Evolutionary conservation across 2,888 invertebrate species (phyloP).

Genomic region (Ormyrus nitidulus): DNA sequence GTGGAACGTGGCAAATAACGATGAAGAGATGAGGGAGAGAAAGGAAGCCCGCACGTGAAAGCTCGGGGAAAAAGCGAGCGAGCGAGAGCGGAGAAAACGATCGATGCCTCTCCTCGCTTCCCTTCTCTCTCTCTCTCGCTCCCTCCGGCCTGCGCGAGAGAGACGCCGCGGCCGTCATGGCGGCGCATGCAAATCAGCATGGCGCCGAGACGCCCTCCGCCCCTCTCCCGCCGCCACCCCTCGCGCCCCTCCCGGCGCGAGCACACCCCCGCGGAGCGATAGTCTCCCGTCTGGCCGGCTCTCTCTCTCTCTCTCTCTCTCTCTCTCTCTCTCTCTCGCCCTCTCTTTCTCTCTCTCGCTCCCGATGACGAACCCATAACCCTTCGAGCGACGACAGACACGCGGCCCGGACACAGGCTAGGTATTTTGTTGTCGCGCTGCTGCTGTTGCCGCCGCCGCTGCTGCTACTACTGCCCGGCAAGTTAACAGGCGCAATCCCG

Average conservation of each 20-base stretch:
- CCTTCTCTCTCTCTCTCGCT: conserved; percentile 47
- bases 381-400: conserved; percentile 69
- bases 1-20: conserved; percentile 68
- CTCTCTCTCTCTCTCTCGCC: too few relatives aligned
- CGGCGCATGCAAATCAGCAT: conserved; percentile 82
- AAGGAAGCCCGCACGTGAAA: conserved; percentile 58
- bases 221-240: conserved; percentile 39
- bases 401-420: conserved; percentile 68
- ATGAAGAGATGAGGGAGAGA: conserved; percentile 58
- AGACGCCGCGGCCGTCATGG: conserved; percentile 75
- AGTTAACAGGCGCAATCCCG: conserved; percentile 29
- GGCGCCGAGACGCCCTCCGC: conserved; percentile 77
- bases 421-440: conserved; percentile 65
- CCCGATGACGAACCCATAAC: conserved; percentile 68
- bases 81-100: conserved; percentile 73
- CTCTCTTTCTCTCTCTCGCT: neutral
- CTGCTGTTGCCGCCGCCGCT: conserved; percentile 25
- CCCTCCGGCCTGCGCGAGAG: neutral
- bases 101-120: conserved; percentile 76
- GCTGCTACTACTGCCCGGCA: conserved; percentile 23
- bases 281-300: neutral
- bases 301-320: neutral
- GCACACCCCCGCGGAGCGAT: neutral
- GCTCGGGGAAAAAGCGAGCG: conserved; percentile 55
- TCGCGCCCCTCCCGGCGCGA: neutral